Evolutionary conservation across 2,797 vertebrate genomes (phyloP).

Genomic region (Eurystomus glaucurus): DNA sequence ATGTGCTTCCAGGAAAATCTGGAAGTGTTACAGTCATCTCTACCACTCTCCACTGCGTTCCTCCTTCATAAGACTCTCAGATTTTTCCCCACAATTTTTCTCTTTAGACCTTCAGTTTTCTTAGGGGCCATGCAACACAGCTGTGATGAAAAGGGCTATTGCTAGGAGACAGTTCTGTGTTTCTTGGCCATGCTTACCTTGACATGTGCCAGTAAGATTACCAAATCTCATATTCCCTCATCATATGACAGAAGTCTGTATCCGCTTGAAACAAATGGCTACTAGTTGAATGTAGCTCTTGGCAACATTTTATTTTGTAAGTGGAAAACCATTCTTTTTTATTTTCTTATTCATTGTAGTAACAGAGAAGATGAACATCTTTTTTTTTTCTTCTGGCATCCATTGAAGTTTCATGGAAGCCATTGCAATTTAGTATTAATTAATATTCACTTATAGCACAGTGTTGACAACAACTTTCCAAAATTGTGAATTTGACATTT

Average conservation of each 20-base stretch:
- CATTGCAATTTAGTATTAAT: constrained; percentile 69
- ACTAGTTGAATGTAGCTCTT: constrained; percentile 49
- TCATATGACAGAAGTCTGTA: constrained; percentile 4
- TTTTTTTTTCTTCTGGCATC: not conserved
- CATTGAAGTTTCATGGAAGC: constrained; percentile 33
- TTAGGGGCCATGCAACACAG: not conserved
- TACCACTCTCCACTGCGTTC: not conserved
- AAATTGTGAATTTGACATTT: constrained; percentile 62
- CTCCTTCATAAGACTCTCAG: not conserved
- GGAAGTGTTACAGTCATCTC: not conserved
- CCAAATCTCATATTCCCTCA: constrained; percentile 14
- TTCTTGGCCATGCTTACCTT: constrained; percentile 34
- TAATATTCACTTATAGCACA: constrained; percentile 70
- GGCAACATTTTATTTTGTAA: constrained; percentile 50
- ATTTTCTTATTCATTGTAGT: constrained; percentile 9
- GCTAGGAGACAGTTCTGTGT: constrained; percentile 43
- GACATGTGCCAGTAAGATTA: constrained; percentile 45
- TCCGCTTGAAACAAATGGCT: constrained; percentile 21
- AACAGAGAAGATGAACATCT: not conserved
- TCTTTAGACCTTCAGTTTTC: not conserved
- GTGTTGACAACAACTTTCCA: constrained; percentile 67
- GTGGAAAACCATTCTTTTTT: constrained; percentile 56
- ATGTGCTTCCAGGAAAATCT: constrained; percentile 41
- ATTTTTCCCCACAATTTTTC: not conserved
- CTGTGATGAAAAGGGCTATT: not conserved